Percentiles rank a stretch among this genome's conserved stretches.
Evolutionary conservation across 2,888 invertebrate genomes (phyloP).

Genomic region (Agonopterix arenella): DNA sequence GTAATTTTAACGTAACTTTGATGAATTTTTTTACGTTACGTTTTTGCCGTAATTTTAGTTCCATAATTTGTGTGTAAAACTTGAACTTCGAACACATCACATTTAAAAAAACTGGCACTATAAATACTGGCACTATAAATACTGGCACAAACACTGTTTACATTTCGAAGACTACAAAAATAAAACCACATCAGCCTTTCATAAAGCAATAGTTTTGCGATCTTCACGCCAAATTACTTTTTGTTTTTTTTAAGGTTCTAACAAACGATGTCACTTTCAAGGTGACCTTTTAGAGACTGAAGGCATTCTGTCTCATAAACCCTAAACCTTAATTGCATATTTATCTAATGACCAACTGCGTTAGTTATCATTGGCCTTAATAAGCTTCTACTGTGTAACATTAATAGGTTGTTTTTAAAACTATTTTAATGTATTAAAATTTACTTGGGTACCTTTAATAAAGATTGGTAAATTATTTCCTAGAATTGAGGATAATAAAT

Average conservation of each 20-base stretch:
- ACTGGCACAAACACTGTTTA: not conserved
- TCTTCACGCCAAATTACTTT: too few species aligned
- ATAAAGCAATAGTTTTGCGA: too few species aligned
- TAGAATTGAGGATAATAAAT: too few species aligned
- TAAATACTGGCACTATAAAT: too few species aligned
- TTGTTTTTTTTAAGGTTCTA: too few species aligned
- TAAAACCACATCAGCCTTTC: too few species aligned
- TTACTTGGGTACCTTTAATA: not conserved
- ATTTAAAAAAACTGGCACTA: not conserved
- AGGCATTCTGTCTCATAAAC: conserved; percentile 14
- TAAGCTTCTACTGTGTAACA: conserved; percentile 28
- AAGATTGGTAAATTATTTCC: not conserved
- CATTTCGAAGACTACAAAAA: too few species aligned
- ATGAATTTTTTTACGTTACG: conserved; percentile 8
- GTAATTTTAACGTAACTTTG: conserved; percentile 4
- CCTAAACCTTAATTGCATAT: conserved; percentile 52
- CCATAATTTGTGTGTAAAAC: not conserved
- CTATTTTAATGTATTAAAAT: conserved; percentile 27
- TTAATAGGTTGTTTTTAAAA: conserved; percentile 30
- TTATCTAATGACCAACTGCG: conserved; percentile 53
- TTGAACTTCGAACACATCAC: not conserved
- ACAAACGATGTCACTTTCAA: conserved; percentile 1
- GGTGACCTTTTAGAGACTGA: conserved; percentile 18
- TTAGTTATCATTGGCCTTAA: conserved; percentile 56
- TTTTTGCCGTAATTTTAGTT: conserved; percentile 1